Conservation (phyloP, 2,113 vertebrate genomes). For the Forbesichthys papilliferus region DNA sequence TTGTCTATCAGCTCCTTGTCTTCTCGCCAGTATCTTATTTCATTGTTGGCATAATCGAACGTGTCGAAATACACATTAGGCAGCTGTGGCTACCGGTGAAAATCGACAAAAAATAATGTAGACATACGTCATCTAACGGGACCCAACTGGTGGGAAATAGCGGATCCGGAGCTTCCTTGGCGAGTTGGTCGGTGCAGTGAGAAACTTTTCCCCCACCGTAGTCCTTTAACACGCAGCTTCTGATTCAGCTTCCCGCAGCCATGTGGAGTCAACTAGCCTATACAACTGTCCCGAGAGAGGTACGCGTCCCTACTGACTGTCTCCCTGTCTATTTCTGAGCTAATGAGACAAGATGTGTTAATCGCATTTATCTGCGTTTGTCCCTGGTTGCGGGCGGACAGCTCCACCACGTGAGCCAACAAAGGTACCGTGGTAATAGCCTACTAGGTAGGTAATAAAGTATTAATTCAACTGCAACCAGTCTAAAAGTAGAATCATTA, state of each 20-base stretch:
- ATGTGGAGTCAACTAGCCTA: constrained; percentile 44
- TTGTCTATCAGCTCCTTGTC: constrained; percentile 18
- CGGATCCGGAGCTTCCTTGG: constrained; percentile 19
- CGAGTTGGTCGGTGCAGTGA: neutral
- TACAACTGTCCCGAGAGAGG: constrained; percentile 26
- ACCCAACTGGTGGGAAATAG: constrained; percentile 29
- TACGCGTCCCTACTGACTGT: constrained; percentile 31
- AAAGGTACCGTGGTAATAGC: neutral
- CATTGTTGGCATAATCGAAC: neutral
- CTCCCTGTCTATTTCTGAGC: constrained; percentile 35
- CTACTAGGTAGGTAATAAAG: neutral
- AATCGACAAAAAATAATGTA: constrained; percentile 34
- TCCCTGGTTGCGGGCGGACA: constrained; percentile 45
- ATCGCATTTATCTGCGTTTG: constrained; percentile 66
- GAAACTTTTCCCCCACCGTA: constrained; percentile 17
- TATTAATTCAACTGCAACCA: no score
- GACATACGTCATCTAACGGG: constrained; percentile 45
- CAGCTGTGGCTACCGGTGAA: constrained; percentile 23
- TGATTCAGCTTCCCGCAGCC: constrained; percentile 31
- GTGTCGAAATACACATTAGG: constrained; percentile 4
- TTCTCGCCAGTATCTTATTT: constrained; percentile 10
- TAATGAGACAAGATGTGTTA: constrained; percentile 75
- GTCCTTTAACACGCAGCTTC: constrained; percentile 19
- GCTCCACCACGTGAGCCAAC: constrained; percentile 68
- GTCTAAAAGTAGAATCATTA: no score